Base-by-base conservation (phyloP, 2,888 invertebrate species). In the Drosophila picticornis region DNA sequence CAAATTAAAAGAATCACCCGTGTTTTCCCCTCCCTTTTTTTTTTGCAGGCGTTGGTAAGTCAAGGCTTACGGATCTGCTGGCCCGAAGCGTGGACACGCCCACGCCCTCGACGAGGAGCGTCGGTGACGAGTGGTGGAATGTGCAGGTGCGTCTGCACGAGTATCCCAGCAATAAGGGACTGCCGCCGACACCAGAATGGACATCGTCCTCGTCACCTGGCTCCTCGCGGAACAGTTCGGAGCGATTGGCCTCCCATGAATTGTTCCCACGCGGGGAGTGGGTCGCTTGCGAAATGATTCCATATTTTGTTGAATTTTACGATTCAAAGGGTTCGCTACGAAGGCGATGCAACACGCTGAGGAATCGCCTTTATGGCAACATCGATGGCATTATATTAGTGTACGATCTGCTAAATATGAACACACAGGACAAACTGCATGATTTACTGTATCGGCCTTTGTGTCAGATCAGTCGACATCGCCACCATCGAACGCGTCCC, bases 81-180 rank as follows among this genome's bases (percentile, higher is more conserved):
- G 90, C 84, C 53, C 59, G 22, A 5, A 84, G 70, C 53, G 60
- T 46, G 19, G 63, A 63, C n/a, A 87, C 84, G 7, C 84, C 84
- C 0, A 89, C 84, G 2, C 61, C 31, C 4, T 57, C 61, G 1
- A 74, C 72, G 0, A 58, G 84, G 4, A 61, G 57, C 19, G 74
- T 89, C 4, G 71, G 70, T 50, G 55, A 66, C 13, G 22, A 27
- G 9, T 65, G 56, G 40, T 84, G 88, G 85, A 79, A 59, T n/a
- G 70, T 84, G 0, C 90, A 84, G 34, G 85, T 89, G 29, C 85
- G 90, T 5, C 25, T 84, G 4, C 85, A 84, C 27, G 83, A 89
- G 19, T 87, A 84, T 63, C 70, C 83, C 7, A 31, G n/a, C 25
- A 29, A 22, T 7, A n/a, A 50, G 2, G 52, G 43, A 2, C 19